phyloP scores from a whole-genome alignment of 2,113 vertebrate genomes.

The Lonchura striata region DNA sequence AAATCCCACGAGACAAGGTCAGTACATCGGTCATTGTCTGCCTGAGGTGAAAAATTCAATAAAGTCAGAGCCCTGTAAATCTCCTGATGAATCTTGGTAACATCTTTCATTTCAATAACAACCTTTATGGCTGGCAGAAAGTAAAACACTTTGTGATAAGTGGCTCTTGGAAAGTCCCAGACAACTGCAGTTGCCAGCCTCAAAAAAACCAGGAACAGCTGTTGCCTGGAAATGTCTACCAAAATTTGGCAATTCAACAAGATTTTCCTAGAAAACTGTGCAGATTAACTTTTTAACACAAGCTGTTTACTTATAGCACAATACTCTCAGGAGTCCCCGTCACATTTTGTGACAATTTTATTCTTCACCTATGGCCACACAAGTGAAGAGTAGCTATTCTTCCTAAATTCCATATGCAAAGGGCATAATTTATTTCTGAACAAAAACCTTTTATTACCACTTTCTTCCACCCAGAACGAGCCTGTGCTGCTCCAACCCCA shows the following conservation, averaged over 20 bases:
- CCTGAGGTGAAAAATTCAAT: conserved; percentile 37
- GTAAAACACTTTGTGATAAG: neutral
- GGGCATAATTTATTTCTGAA: neutral
- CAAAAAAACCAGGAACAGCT: neutral
- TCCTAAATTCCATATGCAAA: neutral
- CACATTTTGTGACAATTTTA: neutral
- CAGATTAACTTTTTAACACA: neutral
- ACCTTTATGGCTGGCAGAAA: neutral
- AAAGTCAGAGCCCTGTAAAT: neutral
- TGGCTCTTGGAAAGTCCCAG: neutral
- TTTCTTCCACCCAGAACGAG: neutral
- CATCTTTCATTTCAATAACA: conserved; percentile 22
- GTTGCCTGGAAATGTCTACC: neutral
- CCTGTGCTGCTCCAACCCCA: neutral
- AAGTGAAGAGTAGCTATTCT: neutral
- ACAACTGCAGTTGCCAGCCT: neutral
- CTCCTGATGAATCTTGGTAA: conserved; percentile 4
- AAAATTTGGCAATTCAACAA: neutral
- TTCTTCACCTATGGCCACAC: rapidly evolving
- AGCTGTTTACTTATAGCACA: neutral
- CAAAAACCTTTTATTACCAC: neutral
- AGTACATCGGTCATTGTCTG: neutral
- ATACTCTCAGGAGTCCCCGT: neutral
- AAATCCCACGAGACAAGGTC: neutral
- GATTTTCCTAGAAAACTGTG: neutral